phyloP scores from a whole-genome alignment of 2,113 vertebrate genomes.

The Mixornis gularis region DNA sequence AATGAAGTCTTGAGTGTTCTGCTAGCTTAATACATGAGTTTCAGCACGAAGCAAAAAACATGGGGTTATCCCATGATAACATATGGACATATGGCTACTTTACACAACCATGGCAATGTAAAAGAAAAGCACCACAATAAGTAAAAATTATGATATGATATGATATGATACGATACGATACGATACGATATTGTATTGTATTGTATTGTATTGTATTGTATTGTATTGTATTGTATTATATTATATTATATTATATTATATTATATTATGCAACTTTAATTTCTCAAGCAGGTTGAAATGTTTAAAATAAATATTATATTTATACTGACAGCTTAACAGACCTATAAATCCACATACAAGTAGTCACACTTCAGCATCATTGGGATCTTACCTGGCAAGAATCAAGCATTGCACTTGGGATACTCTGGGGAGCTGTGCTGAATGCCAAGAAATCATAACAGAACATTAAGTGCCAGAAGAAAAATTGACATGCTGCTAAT shows the following conservation, averaged over 20 bases:
- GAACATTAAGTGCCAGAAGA: neutral
- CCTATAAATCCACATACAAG: neutral
- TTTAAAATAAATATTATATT: neutral
- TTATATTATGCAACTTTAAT: neutral
- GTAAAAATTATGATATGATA: neutral
- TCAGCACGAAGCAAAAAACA: neutral
- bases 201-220: too few relatives aligned
- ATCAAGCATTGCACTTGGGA: neutral
- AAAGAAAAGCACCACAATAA: neutral
- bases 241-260: too few relatives aligned
- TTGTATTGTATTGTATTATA: neutral
- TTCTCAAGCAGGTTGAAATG: neutral
- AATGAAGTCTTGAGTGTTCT: neutral
- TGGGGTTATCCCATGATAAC: neutral
- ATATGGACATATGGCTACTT: neutral
- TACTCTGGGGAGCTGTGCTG: neutral
- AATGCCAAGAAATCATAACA: neutral
- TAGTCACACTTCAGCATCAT: neutral
- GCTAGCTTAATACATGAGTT: neutral
- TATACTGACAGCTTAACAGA: neutral
- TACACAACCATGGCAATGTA: neutral
- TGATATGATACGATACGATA: too few relatives aligned
- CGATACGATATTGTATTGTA: too few relatives aligned
- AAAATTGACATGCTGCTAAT: neutral
- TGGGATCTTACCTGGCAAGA: neutral